Evolutionary conservation across 2,797 vertebrate species (phyloP).

Genomic region (Clamator glandarius): DNA sequence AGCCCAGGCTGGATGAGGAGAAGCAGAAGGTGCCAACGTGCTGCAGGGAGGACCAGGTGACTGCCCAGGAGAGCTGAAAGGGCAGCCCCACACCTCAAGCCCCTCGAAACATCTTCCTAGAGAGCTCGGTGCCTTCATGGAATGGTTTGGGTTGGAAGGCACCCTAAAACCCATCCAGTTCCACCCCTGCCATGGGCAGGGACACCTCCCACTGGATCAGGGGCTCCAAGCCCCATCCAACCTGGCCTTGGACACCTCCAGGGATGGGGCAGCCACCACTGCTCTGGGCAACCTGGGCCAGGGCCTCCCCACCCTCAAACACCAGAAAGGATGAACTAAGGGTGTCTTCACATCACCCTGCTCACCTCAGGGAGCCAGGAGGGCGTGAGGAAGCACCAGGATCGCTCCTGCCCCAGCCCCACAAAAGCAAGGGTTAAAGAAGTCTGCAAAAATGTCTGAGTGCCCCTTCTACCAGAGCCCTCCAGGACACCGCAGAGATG

Average conservation of each 20-base stretch:
- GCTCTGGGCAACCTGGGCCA: no score
- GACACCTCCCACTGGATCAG: no score
- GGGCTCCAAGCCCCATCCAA: no score
- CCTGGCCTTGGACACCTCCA: no score
- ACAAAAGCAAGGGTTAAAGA: not conserved
- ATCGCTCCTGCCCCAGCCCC: not conserved
- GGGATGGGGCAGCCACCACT: no score
- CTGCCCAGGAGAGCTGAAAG: not conserved
- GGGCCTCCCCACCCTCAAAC: no score
- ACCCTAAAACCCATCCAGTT: no score
- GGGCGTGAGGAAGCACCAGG: rapidly evolving
- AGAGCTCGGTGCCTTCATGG: no score
- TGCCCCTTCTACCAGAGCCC: not conserved
- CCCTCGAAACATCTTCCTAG: not conserved
- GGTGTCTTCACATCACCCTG: not conserved
- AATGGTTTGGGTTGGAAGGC: no score
- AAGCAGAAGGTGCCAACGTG: not conserved
- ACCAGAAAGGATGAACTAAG: rapidly evolving
- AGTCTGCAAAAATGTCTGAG: not conserved
- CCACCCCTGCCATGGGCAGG: no score
- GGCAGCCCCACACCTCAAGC: not conserved
- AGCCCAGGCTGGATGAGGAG: rapidly evolving
- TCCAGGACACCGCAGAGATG: rapidly evolving
- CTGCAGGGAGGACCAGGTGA: rapidly evolving
- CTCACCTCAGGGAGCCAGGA: not conserved